A percentile compares a stretch with the other conserved stretches of the same genome.
Evolutionary conservation across 2,888 invertebrate species (phyloP).

Genomic region (Neoaliturus tenellus): DNA sequence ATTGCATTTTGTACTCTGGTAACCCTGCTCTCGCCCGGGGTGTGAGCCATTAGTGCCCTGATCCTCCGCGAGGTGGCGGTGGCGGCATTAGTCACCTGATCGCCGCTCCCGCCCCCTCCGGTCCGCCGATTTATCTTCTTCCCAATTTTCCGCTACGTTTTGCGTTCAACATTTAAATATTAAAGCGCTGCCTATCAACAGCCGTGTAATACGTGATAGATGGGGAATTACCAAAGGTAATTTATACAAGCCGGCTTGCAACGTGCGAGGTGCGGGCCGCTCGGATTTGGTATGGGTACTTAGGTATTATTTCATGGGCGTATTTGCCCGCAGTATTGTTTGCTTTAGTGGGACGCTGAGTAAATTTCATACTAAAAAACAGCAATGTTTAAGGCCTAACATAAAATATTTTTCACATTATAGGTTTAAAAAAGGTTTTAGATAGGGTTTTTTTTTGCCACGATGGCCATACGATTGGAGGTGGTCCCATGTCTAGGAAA

Average conservation of each 20-base stretch:
- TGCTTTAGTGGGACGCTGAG: no score
- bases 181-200: constrained; percentile 8
- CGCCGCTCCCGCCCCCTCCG: not conserved
- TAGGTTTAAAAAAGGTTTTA: no score
- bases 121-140: not conserved
- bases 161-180: constrained; percentile 17
- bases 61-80: not conserved
- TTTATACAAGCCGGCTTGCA: not conserved
- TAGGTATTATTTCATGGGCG: not conserved
- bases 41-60: not conserved
- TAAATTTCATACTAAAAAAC: no score
- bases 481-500: no score
- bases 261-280: no score
- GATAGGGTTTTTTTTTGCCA: no score
- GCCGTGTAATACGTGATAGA: constrained; percentile 26
- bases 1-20: no score
- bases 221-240: not conserved
- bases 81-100: not conserved
- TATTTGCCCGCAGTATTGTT: not conserved
- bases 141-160: constrained; percentile 35
- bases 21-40: not conserved
- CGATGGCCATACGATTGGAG: no score
- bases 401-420: no score
- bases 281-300: not conserved
- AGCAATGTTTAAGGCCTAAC: no score